Percentiles rank a stretch among this genome's conserved stretches.
These are phyloP conservation scores for Protosalanx chinensis DNA, from an alignment of 2,797 vertebrate species.

Conservation along the genomic window DNA sequence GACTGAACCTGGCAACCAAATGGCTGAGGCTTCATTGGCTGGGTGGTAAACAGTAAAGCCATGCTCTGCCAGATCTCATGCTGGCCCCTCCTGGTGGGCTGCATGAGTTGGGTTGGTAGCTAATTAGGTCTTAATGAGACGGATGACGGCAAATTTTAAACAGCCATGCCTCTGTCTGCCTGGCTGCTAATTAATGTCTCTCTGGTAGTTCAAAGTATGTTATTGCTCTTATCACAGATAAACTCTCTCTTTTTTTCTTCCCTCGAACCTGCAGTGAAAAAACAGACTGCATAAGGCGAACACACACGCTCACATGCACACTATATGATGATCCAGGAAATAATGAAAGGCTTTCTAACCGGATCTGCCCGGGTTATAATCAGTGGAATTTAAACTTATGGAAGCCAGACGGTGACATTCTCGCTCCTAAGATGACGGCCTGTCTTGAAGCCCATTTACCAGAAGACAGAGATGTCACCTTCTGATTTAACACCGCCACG, in stretches of 20 bases:
- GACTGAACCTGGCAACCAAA: conserved; percentile 34
- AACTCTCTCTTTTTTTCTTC: conserved; percentile 16
- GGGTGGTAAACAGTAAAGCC: conserved; percentile 27
- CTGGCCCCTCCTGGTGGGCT: conserved; percentile 15
- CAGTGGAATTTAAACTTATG: conserved; percentile 47
- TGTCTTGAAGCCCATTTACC: conserved; percentile 26
- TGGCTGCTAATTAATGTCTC: conserved; percentile 40
- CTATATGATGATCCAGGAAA: conserved; percentile 46
- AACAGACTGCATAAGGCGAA: conserved; percentile 20
- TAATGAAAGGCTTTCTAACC: conserved; percentile 40
- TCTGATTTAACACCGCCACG: conserved; percentile 47
- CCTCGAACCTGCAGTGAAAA: conserved; percentile 22
- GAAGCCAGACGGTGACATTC: conserved; percentile 21
- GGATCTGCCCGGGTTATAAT: conserved; percentile 44
- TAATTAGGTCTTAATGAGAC: conserved; percentile 24
- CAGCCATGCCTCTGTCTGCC: conserved; percentile 21
- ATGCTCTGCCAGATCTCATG: conserved; percentile 30
- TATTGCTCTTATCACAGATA: conserved; percentile 19
- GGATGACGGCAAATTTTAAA: conserved; percentile 20
- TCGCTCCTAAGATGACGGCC: conserved; percentile 49
- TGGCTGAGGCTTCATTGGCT: conserved; percentile 30
- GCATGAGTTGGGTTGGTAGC: conserved; percentile 12
- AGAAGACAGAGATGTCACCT: conserved; percentile 41
- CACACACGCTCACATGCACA: conserved; percentile 10
- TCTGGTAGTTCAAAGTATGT: conserved; percentile 12